Percentiles rank a stretch among this genome's conserved stretches.
Conservation (phyloP, 2,113 vertebrate genomes). For the Chrysemys picta region DNA sequence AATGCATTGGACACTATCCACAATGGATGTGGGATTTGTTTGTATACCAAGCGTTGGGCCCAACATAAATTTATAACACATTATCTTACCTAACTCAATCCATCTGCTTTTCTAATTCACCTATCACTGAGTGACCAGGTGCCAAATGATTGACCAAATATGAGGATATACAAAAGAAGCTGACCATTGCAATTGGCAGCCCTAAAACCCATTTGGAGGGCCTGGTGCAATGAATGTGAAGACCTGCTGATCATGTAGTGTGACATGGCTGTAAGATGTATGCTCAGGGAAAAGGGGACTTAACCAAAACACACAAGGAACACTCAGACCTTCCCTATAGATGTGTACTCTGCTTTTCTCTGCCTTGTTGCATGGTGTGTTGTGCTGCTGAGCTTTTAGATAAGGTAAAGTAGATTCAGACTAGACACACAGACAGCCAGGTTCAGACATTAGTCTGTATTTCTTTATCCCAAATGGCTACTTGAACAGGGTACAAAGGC, state of each 20-base stretch:
- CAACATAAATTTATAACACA: background rate
- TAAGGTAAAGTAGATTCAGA: background rate
- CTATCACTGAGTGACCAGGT: background rate
- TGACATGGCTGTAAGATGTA: background rate
- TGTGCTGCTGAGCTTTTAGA: background rate
- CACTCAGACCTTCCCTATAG: background rate
- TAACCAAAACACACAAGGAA: background rate
- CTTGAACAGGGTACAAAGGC: background rate
- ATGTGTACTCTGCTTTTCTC: background rate
- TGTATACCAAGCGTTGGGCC: background rate
- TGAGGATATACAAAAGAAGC: background rate
- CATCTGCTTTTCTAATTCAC: background rate
- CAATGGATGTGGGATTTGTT: background rate
- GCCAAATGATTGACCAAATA: background rate
- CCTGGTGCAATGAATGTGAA: background rate
- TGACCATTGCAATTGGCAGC: background rate
- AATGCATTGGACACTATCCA: background rate
- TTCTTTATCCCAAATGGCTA: background rate
- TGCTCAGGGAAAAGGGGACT: slow-evolving; percentile 12
- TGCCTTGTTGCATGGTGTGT: background rate
- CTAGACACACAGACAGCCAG: background rate
- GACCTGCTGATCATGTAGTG: background rate
- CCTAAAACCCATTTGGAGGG: background rate
- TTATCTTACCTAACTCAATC: background rate
- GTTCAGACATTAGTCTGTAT: background rate